Base-by-base conservation (phyloP, 2,888 invertebrate genomes). In the Fissipunctia ypsillon region DNA sequence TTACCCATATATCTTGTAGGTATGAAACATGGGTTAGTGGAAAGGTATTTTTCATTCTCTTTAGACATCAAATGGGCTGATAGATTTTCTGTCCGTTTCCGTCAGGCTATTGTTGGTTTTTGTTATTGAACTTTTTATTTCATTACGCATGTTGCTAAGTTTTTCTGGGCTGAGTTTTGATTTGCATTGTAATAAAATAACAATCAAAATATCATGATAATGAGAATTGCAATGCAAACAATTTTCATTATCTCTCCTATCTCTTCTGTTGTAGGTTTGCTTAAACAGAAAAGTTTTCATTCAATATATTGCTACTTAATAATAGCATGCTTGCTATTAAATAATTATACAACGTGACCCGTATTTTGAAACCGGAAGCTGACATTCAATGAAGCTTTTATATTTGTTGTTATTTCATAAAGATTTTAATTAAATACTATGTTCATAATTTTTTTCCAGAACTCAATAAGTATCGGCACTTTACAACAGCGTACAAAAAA, bases 1-100 rank as follows among this genome's bases (percentile, higher is more conserved):
- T 90, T 88, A 89, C 85, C 81, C 84, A 84, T 87, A 86, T 86
- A 86, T 90, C 84, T 88, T 84, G 65, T 80, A 80, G 73, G 73
- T 68, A 74, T 67, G 56, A 48, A 73, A 64, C 63, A 70, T 45
- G 54, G 35, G 57, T 67, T 45, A 61, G 71, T 72, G 35, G 19
- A 65, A 56, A 61, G 54, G 28, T 64, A 57, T 69, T 84, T 79
- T 81, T 77, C 74, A 74, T 76, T 65, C 61, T 48, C 80, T 66
- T 81, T 70, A 25, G 59, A 59, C 79, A 74, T 76, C 60, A 69
- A 70, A 71, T 60, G 38, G 69, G 63, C n/a, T 74, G 76, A 84
- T 81, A 72, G 64, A 61, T 69, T 69, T 64, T 63, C 14, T 59
- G 35, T 57, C 56, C 66, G 64, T 63, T 71, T 38, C 12, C 25